Conservation (phyloP, 2,888 invertebrate species). For the Petrolisthes cinctipes region DNA sequence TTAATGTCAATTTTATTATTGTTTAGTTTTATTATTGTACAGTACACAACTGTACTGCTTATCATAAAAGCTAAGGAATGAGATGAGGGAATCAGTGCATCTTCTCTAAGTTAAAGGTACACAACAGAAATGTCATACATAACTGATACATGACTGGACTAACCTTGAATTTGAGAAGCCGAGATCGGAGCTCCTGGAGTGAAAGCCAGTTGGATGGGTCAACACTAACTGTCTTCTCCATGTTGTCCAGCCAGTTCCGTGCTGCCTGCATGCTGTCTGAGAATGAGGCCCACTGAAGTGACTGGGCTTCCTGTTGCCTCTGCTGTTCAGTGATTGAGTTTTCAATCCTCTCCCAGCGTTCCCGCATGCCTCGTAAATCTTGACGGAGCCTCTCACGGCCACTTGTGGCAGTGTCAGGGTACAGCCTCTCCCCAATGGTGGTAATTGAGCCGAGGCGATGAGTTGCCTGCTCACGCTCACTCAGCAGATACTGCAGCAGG, state of each 20-base stretch:
- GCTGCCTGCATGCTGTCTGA: conserved; percentile 88
- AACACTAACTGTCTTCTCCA: conserved; percentile 79
- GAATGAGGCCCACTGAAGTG: conserved; percentile 85
- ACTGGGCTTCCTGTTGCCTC: conserved; percentile 85
- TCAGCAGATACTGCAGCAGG: conserved; percentile 69
- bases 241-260: conserved; percentile 85
- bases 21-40: too few species aligned
- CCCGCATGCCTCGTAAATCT: conserved; percentile 83
- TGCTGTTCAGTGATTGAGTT: conserved; percentile 87
- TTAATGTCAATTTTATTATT: too few species aligned
- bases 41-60: too few species aligned
- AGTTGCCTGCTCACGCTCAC: conserved; percentile 88
- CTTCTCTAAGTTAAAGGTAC: not conserved
- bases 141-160: conserved; percentile 10
- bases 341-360: conserved; percentile 88
- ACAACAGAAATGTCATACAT: not conserved
- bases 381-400: conserved; percentile 91
- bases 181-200: conserved; percentile 86
- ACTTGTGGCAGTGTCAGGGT: conserved; percentile 91
- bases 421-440: conserved; percentile 86
- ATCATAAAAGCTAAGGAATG: too few species aligned
- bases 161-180: conserved; percentile 84
- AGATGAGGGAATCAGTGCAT: not conserved
- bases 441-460: conserved; percentile 82
- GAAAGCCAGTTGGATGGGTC: conserved; percentile 76